phyloP scores from a whole-genome alignment of 2,888 invertebrate genomes.

The Xanthostigma xanthostigma region DNA sequence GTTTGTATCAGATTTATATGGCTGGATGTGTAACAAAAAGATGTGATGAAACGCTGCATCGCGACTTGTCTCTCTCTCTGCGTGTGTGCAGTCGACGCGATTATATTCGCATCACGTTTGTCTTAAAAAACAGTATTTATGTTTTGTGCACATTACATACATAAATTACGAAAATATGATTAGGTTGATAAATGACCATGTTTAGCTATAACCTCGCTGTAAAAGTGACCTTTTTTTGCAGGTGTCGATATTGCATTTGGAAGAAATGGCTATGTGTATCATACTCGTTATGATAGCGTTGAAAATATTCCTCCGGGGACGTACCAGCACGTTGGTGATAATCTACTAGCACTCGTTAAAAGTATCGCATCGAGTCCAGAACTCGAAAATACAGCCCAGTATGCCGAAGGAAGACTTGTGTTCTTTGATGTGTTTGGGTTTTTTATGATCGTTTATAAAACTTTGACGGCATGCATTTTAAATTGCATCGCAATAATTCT shows the following conservation, averaged over 20 bases:
- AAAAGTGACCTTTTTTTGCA: constrained; percentile 13
- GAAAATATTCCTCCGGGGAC: constrained; percentile 39
- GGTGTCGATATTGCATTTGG: constrained; percentile 49
- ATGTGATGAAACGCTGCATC: too few species aligned
- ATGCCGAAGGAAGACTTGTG: constrained; percentile 21
- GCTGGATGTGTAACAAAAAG: too few species aligned
- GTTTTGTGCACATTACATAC: too few species aligned
- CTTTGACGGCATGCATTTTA: constrained; percentile 13
- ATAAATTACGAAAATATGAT: too few species aligned
- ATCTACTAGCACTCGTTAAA: constrained; percentile 34
- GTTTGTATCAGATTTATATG: too few species aligned
- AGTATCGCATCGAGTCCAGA: constrained; percentile 23
- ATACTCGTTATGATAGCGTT: constrained; percentile 41
- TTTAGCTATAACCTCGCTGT: too few species aligned
- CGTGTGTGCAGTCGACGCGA: too few species aligned
- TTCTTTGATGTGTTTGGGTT: constrained; percentile 37
- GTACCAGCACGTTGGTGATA: constrained; percentile 47
- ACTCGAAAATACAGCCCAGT: constrained; percentile 11
- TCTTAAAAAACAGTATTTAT: too few species aligned
- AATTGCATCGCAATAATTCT: constrained; percentile 8
- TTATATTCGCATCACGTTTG: too few species aligned
- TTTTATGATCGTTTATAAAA: constrained; percentile 33
- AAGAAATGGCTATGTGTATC: constrained; percentile 48
- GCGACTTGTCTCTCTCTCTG: too few species aligned
- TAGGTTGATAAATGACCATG: too few species aligned